These are phyloP conservation scores for Cololabis saira DNA, from an alignment of 2,113 vertebrate genomes.

Conservation along the genomic window DNA sequence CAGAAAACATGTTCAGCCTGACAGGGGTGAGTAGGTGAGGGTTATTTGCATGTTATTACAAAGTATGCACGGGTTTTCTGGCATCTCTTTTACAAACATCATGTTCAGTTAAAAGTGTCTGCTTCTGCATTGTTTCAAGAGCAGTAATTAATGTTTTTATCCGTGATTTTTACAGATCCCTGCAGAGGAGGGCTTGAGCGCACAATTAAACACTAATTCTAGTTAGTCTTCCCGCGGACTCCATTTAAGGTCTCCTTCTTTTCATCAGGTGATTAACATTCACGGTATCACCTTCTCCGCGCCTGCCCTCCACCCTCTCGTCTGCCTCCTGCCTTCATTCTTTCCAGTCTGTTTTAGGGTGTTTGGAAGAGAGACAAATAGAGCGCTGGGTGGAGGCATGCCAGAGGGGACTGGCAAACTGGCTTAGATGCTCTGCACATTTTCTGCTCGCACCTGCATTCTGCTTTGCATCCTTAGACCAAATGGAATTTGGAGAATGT, in stretches of 20 bases:
- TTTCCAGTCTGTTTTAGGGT: constrained; percentile 49
- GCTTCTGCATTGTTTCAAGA: constrained; percentile 19
- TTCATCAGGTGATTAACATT: constrained; percentile 47
- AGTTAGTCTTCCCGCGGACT: too few relatives aligned
- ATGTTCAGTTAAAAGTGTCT: constrained; percentile 34
- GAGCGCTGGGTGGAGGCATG: constrained; percentile 46
- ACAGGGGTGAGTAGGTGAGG: constrained; percentile 70
- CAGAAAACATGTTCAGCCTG: constrained; percentile 56
- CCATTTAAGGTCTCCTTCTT: background rate
- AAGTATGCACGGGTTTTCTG: constrained; percentile 35
- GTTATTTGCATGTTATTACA: constrained; percentile 69
- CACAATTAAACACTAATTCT: too few relatives aligned
- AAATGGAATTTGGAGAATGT: constrained; percentile 13
- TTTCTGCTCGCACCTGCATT: constrained; percentile 44
- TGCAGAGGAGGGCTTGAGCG: too few relatives aligned
- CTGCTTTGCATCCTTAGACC: constrained; percentile 23
- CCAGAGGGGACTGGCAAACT: constrained; percentile 56
- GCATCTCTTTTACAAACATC: constrained; percentile 21
- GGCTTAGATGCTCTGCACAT: constrained; percentile 39
- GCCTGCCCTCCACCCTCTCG: constrained; percentile 15
- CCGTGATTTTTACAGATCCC: too few relatives aligned
- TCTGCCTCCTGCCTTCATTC: constrained; percentile 16
- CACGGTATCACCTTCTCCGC: constrained; percentile 15
- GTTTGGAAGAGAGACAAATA: constrained; percentile 37
- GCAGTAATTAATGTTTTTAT: constrained; percentile 18